Evolutionary conservation across 1,140 invertebrate genomes (phyloP), one percentile per base, ranked within the genome.

Genomic region (Bombus difficillimus): DNA sequence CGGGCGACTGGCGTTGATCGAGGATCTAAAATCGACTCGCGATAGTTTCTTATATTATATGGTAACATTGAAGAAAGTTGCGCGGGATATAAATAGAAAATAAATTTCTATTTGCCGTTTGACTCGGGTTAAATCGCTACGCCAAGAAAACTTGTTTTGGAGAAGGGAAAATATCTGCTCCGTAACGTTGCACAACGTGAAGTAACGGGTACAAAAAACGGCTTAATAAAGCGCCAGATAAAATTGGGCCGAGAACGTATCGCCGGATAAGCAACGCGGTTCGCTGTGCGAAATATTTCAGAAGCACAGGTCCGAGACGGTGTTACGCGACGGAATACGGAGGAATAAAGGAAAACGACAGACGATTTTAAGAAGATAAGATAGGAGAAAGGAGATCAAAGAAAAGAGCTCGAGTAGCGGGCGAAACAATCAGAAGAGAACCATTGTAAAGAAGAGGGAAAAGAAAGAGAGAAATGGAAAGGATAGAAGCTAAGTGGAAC

Each of bases 211-310:
- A 32, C 9, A 32, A 79, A 72, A 68, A 53, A 9, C 28, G 32
- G 53, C 25, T 57, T 53, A 37, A 84, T 71, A 78, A 79, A 71
- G 25, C 64, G 37, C n/a, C 22, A 9, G 47, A 79, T 57, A 59
- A 79, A 84, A 84, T 84, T 84, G 74, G 37, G 43, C 32, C 5
- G 68, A 59, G 66, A 43, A 22, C 10, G 43, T 78, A 59, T 69
- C 34, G n/a, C 12, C 13, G 8, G 66, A 22, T 32, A 62, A 79
- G 43, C 32, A 41, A 47, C 37, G 82, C 43, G 37, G 62, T 78
- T 34, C 75, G 37, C 71, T 53, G 10, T 28, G 18, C 25, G 3
- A 85, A 37, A 53, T 80, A 72, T 80, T 80, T 80, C 76, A 39
- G 41, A 6, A 22, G 53, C 37, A 22, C 41, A 2, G 32, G n/a